Conservation (phyloP, 2,113 vertebrate species). For the Arenaria interpres region DNA sequence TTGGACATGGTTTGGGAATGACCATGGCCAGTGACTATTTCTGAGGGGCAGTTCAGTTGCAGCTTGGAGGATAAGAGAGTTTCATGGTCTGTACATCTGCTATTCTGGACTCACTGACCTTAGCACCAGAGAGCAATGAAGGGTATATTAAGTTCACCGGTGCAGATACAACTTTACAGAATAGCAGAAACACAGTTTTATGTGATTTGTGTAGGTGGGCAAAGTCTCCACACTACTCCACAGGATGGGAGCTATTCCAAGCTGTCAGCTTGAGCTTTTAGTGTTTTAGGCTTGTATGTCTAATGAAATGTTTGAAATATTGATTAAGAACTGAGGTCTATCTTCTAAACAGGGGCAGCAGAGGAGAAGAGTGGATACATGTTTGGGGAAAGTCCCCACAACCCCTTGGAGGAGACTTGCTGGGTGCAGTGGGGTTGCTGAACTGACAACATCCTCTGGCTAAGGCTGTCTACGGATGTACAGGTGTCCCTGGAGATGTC, state of each 20-base stretch:
- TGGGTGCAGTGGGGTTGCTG: background rate
- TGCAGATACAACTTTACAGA: background rate
- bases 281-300: background rate
- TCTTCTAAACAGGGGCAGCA: background rate
- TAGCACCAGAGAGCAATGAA: background rate
- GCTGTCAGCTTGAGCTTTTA: background rate
- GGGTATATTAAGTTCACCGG: background rate
- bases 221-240: background rate
- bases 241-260: background rate
- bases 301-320: background rate
- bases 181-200: background rate
- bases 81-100: background rate
- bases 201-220: background rate
- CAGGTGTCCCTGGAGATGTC: rapidly evolving
- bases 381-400: background rate
- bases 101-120: background rate
- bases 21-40: no score
- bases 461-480: background rate
- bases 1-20: background rate
- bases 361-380: background rate
- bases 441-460: background rate
- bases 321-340: background rate
- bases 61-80: background rate
- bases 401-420: background rate
- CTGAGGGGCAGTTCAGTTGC: background rate